Percentiles rank a stretch among this genome's conserved stretches.
These are phyloP conservation scores for Andrena fulva DNA, from an alignment of 2,888 invertebrate species.

Conservation along the genomic window DNA sequence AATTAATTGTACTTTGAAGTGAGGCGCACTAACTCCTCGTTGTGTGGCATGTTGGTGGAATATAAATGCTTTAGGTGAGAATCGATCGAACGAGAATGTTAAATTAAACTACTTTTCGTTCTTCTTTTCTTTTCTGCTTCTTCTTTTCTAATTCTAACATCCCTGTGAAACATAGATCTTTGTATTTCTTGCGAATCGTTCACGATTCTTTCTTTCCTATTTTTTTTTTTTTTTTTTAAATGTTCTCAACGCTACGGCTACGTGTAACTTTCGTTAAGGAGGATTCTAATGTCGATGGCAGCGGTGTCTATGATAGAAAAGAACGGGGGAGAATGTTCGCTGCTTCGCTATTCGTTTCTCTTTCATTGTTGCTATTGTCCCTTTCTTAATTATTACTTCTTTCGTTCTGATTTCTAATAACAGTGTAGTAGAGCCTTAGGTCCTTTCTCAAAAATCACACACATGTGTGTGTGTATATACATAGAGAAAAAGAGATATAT, in stretches of 20 bases:
- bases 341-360: slow-evolving; percentile 18
- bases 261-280: slow-evolving; percentile 16
- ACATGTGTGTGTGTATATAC: slow-evolving; percentile 28
- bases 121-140: neutral
- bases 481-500: slow-evolving; percentile 39
- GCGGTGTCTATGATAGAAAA: neutral
- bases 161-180: neutral
- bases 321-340: slow-evolving; percentile 5
- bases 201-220: neutral
- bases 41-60: slow-evolving; percentile 39
- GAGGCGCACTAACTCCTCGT: slow-evolving; percentile 49
- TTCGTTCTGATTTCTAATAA: slow-evolving; percentile 56
- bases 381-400: slow-evolving; percentile 26
- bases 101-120: slow-evolving; percentile 31
- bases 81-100: slow-evolving; percentile 42
- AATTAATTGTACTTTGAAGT: slow-evolving; percentile 64
- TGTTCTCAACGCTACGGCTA: neutral
- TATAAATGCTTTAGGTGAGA: slow-evolving; percentile 37
- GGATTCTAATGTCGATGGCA: slow-evolving; percentile 14
- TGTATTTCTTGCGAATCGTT: slow-evolving; percentile 12
- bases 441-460: slow-evolving; percentile 43
- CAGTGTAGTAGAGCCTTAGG: slow-evolving; percentile 54
- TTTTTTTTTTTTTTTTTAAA: neutral
- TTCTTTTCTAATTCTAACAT: neutral
- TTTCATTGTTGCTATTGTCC: slow-evolving; percentile 6